Evolutionary conservation across 2,797 vertebrate genomes (phyloP), one percentile per base, ranked within the genome.

Genomic region (Erethizon dorsatum): DNA sequence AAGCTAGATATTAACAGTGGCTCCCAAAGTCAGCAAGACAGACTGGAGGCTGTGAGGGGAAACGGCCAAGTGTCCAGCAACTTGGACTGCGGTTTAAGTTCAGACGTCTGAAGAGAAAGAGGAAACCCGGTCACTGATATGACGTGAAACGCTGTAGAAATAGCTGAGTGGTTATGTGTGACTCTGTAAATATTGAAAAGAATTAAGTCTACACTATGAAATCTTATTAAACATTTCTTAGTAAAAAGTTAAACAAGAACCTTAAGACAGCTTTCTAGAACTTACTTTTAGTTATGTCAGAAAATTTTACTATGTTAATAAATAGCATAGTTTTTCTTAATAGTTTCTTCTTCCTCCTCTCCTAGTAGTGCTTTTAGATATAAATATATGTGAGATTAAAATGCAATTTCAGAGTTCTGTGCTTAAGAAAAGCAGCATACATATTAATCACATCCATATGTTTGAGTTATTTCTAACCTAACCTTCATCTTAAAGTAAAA

Each of bases 381-480:
- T 98, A 98, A 98, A 98, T 97, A 98, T 98, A 91, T 96, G 97
- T 37, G 31, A n/a, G 47, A 61, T 92, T 92, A 93, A 98, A 99
- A 98, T 97, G 96, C 96, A 98, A 97, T 98, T 98, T 98, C 61
- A 98, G 96, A 98, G 94, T 98, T 98, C 96, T 97, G 91, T 98
- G 97, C 97, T 98, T 98, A 98, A 98, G 97, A 98, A 98, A 98
- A 98, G 97, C 98, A 98, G 98, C 94, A 95, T 98, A 98, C 97
- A 97, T 99, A 97, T 98, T 99, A 98, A 99, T 98, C 98, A 97
- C 97, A 98, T 98, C 98, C 98, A 98, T 98, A 98, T 99, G 98
- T 98, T 98, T 97, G 98, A 97, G 89, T 98, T 97, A 97, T 97
- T 97, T 97, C 97, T 98, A 91, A 94, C 95, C 94, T 90, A 97